Evolutionary conservation across 2,888 invertebrate genomes (phyloP), one percentile per base, ranked within the genome.

Genomic region (Busseola fusca): DNA sequence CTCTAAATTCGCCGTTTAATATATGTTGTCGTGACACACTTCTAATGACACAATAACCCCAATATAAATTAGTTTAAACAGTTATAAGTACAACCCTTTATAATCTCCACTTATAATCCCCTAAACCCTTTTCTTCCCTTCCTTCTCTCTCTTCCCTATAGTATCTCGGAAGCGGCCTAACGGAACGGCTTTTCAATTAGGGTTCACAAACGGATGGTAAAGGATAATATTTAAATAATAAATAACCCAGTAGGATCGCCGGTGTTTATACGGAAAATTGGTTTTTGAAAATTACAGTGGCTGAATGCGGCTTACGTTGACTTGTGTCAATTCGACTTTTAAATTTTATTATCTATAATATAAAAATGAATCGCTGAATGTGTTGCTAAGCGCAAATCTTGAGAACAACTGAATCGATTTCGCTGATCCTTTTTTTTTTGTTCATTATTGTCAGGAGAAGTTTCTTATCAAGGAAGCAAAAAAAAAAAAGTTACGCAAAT

Each of bases 181-280:
- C 76, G 57, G 58, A 78, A 78, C 63, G 69, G 66, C 69, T 78
- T 79, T 84, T 74, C 79, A 84, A 79, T 84, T 76, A 76, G 74
- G 80, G 82, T 66, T 27, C 64, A 77, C 37, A 63, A 60, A 66
- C 42, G 63, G 59, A 68, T 52, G 72, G 75, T 60, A 64, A 75
- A 75, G 56, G 87, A 83, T 86, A 88, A 89, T 88, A 86, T 86
- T 88, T 84, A 86, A 87, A 89, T 88, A 87, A 89, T 87, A 90
- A 88, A 89, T 88, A 88, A 74, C 78, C 76, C 69, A 72, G 68
- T 78, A 69, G 78, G 64, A 73, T 74, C 70, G 65, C 72, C 84
- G 86, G 75, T 86, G 87, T 89, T 89, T 90, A 85, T 88, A 87
- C 84, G 81, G 81, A 85, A 90, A 88, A 91, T 89, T 88, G 87